phyloP scores from a whole-genome alignment of 2,888 invertebrate species.

The Rhopalosiphum nymphaeae region DNA sequence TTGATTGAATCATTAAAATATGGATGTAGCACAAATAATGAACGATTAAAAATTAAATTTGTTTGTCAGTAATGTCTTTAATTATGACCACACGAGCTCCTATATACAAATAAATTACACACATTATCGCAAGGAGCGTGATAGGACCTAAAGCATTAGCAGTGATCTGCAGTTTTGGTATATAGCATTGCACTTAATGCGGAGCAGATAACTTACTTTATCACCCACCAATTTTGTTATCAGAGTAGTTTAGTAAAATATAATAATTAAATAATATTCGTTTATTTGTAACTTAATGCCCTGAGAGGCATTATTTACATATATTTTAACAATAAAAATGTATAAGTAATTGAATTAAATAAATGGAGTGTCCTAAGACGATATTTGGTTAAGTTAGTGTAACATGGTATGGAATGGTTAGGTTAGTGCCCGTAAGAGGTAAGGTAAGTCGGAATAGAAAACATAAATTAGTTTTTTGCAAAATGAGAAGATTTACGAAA shows the following conservation, averaged over 20 bases:
- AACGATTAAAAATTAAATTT: neutral
- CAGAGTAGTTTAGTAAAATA: neutral
- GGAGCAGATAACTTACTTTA: neutral
- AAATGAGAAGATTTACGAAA: neutral
- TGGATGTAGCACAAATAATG: no score
- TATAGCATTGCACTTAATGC: neutral
- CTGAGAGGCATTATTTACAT: neutral
- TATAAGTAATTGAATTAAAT: neutral
- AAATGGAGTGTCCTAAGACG: neutral
- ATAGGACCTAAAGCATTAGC: neutral
- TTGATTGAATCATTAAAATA: neutral
- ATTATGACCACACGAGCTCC: neutral
- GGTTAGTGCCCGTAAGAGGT: neutral
- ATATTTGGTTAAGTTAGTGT: neutral
- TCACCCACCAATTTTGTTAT: neutral
- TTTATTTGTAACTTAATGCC: neutral
- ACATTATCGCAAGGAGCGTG: neutral
- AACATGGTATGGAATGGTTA: neutral
- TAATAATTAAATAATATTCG: neutral
- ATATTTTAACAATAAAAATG: neutral
- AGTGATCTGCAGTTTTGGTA: neutral
- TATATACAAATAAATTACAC: neutral
- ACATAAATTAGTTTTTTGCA: neutral
- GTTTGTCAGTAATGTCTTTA: neutral
- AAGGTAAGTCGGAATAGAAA: neutral